Percentiles rank a stretch among this genome's conserved stretches.
Evolutionary conservation across 2,113 vertebrate genomes (phyloP).

Genomic region (Phaetusa simplex): DNA sequence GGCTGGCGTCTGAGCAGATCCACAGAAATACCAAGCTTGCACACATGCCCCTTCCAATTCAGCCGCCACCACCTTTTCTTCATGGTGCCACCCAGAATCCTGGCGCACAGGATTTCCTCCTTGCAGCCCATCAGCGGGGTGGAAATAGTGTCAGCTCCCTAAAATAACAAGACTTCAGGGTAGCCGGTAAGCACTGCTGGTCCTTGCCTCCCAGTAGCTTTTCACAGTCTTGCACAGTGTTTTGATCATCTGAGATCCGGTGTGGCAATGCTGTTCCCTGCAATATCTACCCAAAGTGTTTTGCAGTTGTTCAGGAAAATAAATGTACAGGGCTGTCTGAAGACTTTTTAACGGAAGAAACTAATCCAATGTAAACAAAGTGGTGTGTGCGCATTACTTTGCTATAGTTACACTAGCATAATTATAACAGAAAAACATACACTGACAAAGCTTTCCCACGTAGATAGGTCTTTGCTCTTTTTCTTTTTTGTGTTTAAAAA

Average conservation of each 20-base stretch:
- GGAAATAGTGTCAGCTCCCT: not conserved
- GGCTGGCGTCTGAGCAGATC: not conserved
- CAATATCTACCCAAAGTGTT: not conserved
- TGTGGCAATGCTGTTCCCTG: not conserved
- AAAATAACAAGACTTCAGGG: fast-evolving
- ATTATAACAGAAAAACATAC: not conserved
- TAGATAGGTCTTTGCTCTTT: not conserved
- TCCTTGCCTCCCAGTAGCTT: not conserved
- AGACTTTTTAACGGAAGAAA: not conserved
- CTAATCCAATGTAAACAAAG: slow-evolving; percentile 16
- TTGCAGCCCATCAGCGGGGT: not conserved
- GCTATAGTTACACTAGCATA: not conserved
- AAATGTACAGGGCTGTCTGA: not conserved
- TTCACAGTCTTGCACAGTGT: not conserved
- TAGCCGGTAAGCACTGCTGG: not conserved
- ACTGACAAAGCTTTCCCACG: not conserved
- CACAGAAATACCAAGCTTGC: not conserved
- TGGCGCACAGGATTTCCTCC: not conserved
- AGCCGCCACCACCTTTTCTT: not conserved
- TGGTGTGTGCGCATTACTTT: slow-evolving; percentile 2
- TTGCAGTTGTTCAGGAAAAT: not conserved
- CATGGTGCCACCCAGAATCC: not conserved
- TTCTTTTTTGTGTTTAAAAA: slow-evolving; percentile 16
- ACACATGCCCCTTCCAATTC: not conserved
- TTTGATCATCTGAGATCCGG: not conserved